Evolutionary conservation across 2,797 vertebrate genomes (phyloP), one percentile per base, ranked within the genome.

Genomic region (Diplodus puntazzo): DNA sequence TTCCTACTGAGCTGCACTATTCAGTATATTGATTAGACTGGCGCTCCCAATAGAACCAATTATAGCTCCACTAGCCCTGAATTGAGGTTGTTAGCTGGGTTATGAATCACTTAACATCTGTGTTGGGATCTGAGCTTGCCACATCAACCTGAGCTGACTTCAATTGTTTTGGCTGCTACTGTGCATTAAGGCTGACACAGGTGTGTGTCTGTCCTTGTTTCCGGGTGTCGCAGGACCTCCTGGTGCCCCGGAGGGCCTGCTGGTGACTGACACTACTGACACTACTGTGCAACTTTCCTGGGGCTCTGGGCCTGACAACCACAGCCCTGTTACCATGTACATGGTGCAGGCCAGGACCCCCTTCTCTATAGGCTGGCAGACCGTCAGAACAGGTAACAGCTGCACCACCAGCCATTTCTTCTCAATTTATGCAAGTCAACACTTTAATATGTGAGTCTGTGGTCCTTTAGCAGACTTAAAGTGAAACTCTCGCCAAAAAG

Each of bases 331-430:
- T 79, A 96, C 96, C 73, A 94, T 92, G 79, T 97, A 97, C 92
- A 94, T 92, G 0, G 23, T 97, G 54, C 97, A 98, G 90, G 95
- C 85, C 11, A 94, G 94, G 75, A 97, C 96, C 13, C 95, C 96
- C 2, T 98, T 96, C 90, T 98, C 96, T 10, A 94, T 98, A 14
- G 97, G 97, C 72, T 98, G 97, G 97, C 97, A 97, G 87, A 95
- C 92, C 1, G 95, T 96, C 64, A 92, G 93, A 65, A 98, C 97
- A 91, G 96, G 97, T 87, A 88, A 89, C 3, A 8, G 8, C 18
- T 72, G 53, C n/a, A 49, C 13, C 60, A 34, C 6, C 46, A 62
- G 3, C 23, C 54, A 23, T 21, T 42, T 64, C 21, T 53, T 62
- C 48, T 69, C 25, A 7, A 6, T 67, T 17, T 13, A 25, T 59